Conservation (phyloP, 2,888 invertebrate species). For the Patella ulyssiponensis region DNA sequence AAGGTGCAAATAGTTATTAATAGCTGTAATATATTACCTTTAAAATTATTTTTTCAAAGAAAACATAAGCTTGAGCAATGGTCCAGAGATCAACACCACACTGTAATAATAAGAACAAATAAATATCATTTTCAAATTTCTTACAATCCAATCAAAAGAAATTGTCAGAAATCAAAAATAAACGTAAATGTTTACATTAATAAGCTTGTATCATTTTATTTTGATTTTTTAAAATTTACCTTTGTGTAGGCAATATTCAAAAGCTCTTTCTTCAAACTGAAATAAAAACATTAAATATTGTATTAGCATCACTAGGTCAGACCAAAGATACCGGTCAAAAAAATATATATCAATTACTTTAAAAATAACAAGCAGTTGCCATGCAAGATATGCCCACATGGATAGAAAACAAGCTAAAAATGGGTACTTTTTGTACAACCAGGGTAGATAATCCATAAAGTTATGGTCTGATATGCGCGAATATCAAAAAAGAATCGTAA, state of each 20-base stretch:
- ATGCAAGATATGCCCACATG: too few relatives aligned
- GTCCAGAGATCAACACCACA: constrained; percentile 87
- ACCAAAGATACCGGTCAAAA: too few relatives aligned
- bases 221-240: constrained; percentile 46
- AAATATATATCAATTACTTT: too few relatives aligned
- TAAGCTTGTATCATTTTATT: not conserved
- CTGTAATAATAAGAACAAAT: constrained; percentile 69
- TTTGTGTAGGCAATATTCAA: constrained; percentile 62
- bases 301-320: too few relatives aligned
- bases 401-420: too few relatives aligned
- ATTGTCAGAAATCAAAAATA: not conserved
- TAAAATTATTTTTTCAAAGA: constrained; percentile 95
- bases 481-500: too few relatives aligned
- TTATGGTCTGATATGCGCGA: too few relatives aligned
- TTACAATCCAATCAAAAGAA: not conserved
- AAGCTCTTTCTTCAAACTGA: constrained; percentile 95
- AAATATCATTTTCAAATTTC: constrained; percentile 4
- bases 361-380: too few relatives aligned
- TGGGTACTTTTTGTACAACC: too few relatives aligned
- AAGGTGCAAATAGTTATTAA: too few relatives aligned
- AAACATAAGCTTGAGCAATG: constrained; percentile 97
- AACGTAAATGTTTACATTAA: too few relatives aligned
- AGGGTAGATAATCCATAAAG: too few relatives aligned
- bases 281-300: constrained; percentile 36
- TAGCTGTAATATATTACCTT: constrained; percentile 75